Percentiles rank a stretch among this genome's conserved stretches.
These are phyloP conservation scores for Smutsia temminckii DNA, from an alignment of 2,797 vertebrate genomes.

Conservation along the genomic window DNA sequence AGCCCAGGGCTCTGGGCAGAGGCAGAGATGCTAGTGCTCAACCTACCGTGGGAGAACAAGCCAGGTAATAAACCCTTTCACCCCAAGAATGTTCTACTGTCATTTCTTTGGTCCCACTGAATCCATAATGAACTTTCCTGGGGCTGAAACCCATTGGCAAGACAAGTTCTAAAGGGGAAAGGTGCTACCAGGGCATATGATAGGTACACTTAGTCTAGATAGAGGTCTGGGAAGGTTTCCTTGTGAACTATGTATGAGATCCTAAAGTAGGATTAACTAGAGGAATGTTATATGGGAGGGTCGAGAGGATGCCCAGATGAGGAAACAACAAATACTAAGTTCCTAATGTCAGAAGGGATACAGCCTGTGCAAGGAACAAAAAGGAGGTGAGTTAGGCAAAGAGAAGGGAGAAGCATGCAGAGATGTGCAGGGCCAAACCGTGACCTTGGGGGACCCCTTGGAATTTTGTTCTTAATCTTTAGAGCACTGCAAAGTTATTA, in stretches of 20 bases:
- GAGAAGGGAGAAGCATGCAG: neutral
- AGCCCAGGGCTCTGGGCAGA: no score
- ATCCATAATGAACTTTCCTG: no score
- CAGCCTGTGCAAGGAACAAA: neutral
- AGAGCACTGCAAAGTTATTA: neutral
- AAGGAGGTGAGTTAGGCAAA: neutral
- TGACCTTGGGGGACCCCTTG: neutral
- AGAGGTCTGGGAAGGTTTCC: neutral
- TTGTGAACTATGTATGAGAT: neutral
- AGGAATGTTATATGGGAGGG: neutral
- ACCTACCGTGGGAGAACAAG: no score
- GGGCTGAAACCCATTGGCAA: no score
- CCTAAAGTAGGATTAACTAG: neutral
- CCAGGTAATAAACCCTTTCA: no score
- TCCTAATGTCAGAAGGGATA: neutral
- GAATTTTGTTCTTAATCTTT: neutral
- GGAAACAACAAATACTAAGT: neutral
- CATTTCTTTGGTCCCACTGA: no score
- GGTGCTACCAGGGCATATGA: neutral
- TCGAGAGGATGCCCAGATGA: neutral
- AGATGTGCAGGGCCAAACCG: neutral
- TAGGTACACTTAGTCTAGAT: neutral
- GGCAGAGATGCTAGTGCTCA: no score
- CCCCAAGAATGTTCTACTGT: no score
- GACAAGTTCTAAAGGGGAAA: neutral